Evolutionary conservation across 2,797 vertebrate species (phyloP).

Genomic region (Erpetoichthys calabaricus): DNA sequence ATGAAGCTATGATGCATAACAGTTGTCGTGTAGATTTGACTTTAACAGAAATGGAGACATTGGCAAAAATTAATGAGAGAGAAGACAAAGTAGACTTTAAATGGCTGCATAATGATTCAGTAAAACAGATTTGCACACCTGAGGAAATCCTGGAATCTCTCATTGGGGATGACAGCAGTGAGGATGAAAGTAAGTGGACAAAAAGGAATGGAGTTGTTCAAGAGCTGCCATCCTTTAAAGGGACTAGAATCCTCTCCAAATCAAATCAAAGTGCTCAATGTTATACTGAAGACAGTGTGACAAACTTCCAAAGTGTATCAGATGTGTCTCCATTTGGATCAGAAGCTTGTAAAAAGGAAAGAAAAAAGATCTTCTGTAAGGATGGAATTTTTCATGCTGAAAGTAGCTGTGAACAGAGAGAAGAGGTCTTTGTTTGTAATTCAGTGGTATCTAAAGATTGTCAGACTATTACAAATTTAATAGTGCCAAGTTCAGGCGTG

Average conservation of each 20-base stretch:
- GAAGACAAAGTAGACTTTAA: too few species aligned
- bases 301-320: too few species aligned
- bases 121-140: slow-evolving; percentile 44
- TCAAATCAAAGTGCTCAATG: background rate
- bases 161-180: slow-evolving; percentile 43
- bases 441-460: too few species aligned
- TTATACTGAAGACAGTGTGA: background rate
- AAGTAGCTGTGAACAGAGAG: too few species aligned
- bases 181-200: slow-evolving; percentile 28
- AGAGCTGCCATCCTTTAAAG: slow-evolving; percentile 64
- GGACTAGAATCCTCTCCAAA: slow-evolving; percentile 19
- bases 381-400: too few species aligned
- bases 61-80: slow-evolving; percentile 28
- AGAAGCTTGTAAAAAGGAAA: too few species aligned
- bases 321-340: too few species aligned
- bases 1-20: slow-evolving; percentile 63
- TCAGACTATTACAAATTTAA: too few species aligned
- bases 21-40: slow-evolving; percentile 57
- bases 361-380: too few species aligned
- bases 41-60: slow-evolving; percentile 53
- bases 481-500: too few species aligned
- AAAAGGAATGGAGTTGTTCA: slow-evolving; percentile 15
- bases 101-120: background rate
- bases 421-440: too few species aligned
- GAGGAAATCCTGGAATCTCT: slow-evolving; percentile 69